Evolutionary conservation across 2,797 vertebrate species (phyloP).

Genomic region (Cygnus olor): DNA sequence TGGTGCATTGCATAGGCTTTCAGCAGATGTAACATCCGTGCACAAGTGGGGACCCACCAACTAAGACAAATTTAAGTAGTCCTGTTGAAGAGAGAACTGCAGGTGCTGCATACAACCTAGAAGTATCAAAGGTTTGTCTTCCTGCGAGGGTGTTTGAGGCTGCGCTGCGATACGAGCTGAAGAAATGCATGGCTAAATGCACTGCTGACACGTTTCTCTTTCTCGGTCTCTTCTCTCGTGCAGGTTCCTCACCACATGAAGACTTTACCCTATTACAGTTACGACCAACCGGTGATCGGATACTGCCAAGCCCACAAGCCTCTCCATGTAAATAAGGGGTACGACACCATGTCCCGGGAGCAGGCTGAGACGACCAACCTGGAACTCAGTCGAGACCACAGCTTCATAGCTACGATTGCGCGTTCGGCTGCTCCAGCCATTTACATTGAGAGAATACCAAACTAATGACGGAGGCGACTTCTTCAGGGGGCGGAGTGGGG

Average conservation of each 20-base stretch:
- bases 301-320: constrained; percentile 94
- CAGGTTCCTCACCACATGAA: constrained; percentile 91
- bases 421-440: constrained; percentile 83
- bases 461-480: constrained; percentile 35
- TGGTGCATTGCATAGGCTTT: fast-evolving
- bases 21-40: fast-evolving
- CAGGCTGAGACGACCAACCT: constrained; percentile 67
- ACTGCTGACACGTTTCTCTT: background rate
- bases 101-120: fast-evolving
- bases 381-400: constrained; percentile 80
- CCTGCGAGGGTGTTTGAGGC: background rate
- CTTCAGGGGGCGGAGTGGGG: background rate
- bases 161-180: fast-evolving
- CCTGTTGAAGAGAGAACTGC: background rate
- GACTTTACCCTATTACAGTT: constrained; percentile 89
- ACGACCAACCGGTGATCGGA: constrained; percentile 88
- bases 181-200: fast-evolving
- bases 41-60: fast-evolving
- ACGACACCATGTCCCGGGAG: constrained; percentile 80
- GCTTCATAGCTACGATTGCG: constrained; percentile 83
- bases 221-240: background rate
- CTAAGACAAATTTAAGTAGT: fast-evolving
- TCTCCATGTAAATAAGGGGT: constrained; percentile 86
- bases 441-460: constrained; percentile 85
- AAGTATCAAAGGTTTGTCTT: background rate